These are phyloP conservation scores for Lasiommata megera DNA, from an alignment of 2,888 invertebrate genomes.

Conservation along the genomic window DNA sequence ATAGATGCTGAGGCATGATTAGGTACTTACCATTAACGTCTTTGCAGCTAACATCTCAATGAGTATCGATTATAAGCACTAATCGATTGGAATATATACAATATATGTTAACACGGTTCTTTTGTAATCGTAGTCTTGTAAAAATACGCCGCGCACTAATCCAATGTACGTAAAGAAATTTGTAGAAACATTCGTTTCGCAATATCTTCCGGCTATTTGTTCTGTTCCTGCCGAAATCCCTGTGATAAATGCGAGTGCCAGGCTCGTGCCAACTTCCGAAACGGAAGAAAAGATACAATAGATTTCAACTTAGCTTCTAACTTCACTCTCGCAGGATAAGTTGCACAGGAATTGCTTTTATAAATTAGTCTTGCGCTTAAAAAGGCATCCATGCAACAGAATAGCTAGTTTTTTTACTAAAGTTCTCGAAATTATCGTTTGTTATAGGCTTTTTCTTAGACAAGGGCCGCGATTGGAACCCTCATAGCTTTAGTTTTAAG, in stretches of 20 bases:
- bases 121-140: too few species aligned
- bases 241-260: conserved; percentile 28
- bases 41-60: too few species aligned
- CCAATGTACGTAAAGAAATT: not conserved
- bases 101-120: too few species aligned
- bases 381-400: not conserved
- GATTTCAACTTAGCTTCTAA: conserved; percentile 20
- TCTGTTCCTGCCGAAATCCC: conserved; percentile 24
- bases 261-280: conserved; percentile 24
- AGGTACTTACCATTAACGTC: too few species aligned
- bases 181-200: conserved; percentile 4
- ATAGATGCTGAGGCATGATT: too few species aligned
- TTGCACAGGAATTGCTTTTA: conserved; percentile 6
- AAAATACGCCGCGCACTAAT: not conserved
- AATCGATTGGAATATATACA: too few species aligned
- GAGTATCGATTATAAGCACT: too few species aligned
- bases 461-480: too few species aligned
- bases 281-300: conserved; percentile 20
- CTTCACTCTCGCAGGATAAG: conserved; percentile 3
- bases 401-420: too few species aligned
- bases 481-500: too few species aligned
- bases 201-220: conserved; percentile 27
- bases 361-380: conserved; percentile 1
- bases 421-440: too few species aligned
- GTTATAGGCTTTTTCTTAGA: too few species aligned